Conservation (phyloP, 2,797 vertebrate species). For the Orientallactaga sibirica region DNA sequence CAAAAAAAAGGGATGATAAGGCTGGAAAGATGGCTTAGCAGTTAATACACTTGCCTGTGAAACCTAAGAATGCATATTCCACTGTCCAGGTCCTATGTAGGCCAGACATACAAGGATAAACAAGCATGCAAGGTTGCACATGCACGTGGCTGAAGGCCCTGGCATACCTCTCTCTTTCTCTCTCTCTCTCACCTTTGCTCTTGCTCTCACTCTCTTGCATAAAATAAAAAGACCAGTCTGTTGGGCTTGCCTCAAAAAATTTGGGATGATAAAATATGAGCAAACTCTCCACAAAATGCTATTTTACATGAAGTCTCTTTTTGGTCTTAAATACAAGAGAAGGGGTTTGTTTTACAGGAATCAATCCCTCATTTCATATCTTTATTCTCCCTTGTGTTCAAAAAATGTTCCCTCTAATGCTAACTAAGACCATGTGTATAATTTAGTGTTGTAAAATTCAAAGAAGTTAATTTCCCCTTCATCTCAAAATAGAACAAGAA, state of each 20-base stretch:
- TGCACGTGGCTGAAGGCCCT: too few relatives aligned
- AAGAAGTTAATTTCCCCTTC: slow-evolving; percentile 39
- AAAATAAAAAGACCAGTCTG: too few relatives aligned
- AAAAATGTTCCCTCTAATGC: neutral
- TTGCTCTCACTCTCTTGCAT: too few relatives aligned
- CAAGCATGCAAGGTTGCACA: too few relatives aligned
- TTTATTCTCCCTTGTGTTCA: neutral
- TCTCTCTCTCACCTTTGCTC: too few relatives aligned
- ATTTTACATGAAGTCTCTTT: neutral
- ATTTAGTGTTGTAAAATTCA: slow-evolving; percentile 52
- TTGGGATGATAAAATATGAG: neutral
- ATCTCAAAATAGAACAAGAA: slow-evolving; percentile 43
- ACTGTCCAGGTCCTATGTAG: too few relatives aligned
- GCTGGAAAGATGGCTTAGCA: too few relatives aligned
- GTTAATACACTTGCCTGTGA: too few relatives aligned
- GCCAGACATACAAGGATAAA: too few relatives aligned
- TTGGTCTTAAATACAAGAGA: neutral
- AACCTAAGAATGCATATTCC: too few relatives aligned
- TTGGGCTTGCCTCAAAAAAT: too few relatives aligned
- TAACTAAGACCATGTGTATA: slow-evolving; percentile 55
- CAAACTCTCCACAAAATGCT: neutral
- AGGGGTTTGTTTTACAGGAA: neutral
- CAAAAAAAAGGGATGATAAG: neutral
- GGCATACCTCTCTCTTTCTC: too few relatives aligned
- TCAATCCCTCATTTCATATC: neutral